Conservation (phyloP, 2,888 invertebrate species). For the Netelia melanura region DNA sequence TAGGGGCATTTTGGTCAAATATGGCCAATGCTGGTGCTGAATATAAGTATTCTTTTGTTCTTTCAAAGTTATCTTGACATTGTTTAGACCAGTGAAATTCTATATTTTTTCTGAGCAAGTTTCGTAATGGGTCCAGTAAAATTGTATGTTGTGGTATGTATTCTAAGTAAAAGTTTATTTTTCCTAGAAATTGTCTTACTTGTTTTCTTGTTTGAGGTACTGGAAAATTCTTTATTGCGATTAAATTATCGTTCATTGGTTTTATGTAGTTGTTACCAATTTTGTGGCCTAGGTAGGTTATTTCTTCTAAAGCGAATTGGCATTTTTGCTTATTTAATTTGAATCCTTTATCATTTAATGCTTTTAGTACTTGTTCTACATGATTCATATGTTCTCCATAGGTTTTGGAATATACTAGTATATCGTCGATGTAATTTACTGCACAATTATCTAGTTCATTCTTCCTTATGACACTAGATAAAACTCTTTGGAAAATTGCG, state of each 20-base stretch:
- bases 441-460: conserved; percentile 63
- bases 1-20: conserved; percentile 52
- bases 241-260: conserved; percentile 62
- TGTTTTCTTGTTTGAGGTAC: conserved; percentile 32
- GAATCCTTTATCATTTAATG: conserved; percentile 38
- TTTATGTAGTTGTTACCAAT: conserved; percentile 38
- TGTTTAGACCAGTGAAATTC: conserved; percentile 57
- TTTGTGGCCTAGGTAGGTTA: conserved; percentile 47
- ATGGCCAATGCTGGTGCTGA: conserved; percentile 58
- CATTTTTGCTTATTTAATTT: conserved; percentile 53
- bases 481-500: conserved; percentile 70
- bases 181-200: conserved; percentile 45
- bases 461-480: conserved; percentile 62
- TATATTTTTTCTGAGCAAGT: conserved; percentile 56
- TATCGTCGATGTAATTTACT: conserved; percentile 71
- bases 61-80: conserved; percentile 48
- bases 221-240: conserved; percentile 46
- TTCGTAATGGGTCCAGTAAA: conserved; percentile 53
- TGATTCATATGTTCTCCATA: conserved; percentile 66
- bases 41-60: conserved; percentile 58
- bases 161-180: conserved; percentile 60
- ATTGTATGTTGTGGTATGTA: conserved; percentile 47
- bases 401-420: conserved; percentile 43
- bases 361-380: conserved; percentile 47
- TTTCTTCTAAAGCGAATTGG: conserved; percentile 27